A percentile compares a stretch with the other conserved stretches of the same genome.
phyloP scores from a whole-genome alignment of 2,888 invertebrate species.

The Tipula vernalis region DNA sequence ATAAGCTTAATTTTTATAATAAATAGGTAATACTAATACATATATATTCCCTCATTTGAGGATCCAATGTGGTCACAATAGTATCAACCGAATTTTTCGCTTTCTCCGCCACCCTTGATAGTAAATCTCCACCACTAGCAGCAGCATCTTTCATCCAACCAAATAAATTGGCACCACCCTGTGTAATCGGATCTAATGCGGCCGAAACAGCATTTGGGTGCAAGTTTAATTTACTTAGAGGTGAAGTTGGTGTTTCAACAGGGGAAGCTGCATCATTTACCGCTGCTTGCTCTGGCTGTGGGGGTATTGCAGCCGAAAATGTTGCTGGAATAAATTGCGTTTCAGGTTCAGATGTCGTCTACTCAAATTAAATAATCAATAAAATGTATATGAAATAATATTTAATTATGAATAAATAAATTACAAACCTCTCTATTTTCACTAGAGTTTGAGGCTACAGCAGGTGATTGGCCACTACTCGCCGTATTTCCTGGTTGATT shows the following conservation, averaged over 20 bases:
- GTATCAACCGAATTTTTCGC: constrained; percentile 71
- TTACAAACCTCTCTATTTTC: neutral
- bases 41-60: constrained; percentile 79
- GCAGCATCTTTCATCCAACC: constrained; percentile 57
- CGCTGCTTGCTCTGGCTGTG: neutral
- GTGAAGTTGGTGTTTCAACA: neutral
- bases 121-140: constrained; percentile 52
- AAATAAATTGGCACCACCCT: constrained; percentile 12
- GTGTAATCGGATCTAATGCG: constrained; percentile 13
- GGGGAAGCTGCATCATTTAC: neutral
- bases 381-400: neutral
- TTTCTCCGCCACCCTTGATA: neutral
- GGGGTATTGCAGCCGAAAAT: constrained; percentile 12
- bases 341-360: neutral
- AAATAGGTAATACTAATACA: constrained; percentile 42
- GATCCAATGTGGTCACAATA: constrained; percentile 77
- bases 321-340: neutral
- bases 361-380: neutral
- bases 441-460: neutral
- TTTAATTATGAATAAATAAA: neutral
- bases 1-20: neutral
- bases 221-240: neutral
- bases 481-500: neutral
- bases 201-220: neutral
- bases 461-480: neutral